These are phyloP conservation scores for Caenorhabditis elegans DNA, from an alignment of 1,140 invertebrate species.

Conservation along the genomic window WBcel235 BX284602.5:10265501-10266000, in stretches of 20 bases:
- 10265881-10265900: background rate
- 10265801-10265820: background rate
- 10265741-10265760: background rate
- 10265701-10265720: background rate
- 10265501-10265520: background rate
- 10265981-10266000: conserved; percentile 17
- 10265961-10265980: background rate
- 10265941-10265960: background rate
- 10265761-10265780: background rate
- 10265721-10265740: conserved; percentile 17
- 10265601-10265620: background rate
- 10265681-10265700: background rate
- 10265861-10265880: background rate
- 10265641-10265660: background rate
- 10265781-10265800: background rate
- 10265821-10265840: background rate
- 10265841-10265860: background rate
- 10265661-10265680: background rate
- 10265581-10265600: background rate
- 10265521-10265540: background rate
- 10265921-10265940: background rate
- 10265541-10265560: background rate
- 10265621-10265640: background rate
- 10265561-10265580: background rate
- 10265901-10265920: conserved; percentile 10